Evolutionary conservation across 2,888 invertebrate genomes (phyloP), one percentile per base, ranked within the genome.

Genomic region (Tholera decimalis): DNA sequence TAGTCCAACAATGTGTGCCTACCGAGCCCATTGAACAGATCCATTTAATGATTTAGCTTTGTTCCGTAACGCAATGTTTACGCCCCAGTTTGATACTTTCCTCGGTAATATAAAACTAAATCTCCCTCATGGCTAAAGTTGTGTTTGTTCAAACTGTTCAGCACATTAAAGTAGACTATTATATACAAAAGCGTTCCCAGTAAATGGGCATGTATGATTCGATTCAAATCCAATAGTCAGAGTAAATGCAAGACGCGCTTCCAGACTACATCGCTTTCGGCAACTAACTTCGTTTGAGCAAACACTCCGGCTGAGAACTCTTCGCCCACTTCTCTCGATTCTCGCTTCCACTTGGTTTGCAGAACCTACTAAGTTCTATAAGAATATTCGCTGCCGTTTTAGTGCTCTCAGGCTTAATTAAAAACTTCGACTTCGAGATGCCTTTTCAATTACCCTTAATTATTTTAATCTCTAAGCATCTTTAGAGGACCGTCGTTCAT

Each of bases 221-320:
- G 83, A 85, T 87, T 76, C 81, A 86, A 89, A 90, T 90, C 86
- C 87, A 89, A 91, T 90, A 88, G 86, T 80, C 83, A 76, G 85
- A 83, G 85, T 88, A 88, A 90, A 88, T 89, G 86, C 87, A 87
- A 87, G 87, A 80, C 83, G 83, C 84, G 85, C 78, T 74, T 77
- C 76, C 74, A 77, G 82, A 68, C 67, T 77, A 85, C 87, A 85
- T 87, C 85, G 87, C 87, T 87, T 86, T 86, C 79, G 84, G 85
- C 86, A 85, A 85, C 86, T 89, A 89, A 90, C 89, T 91, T 89
- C 86, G 89, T 90, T 89, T 87, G 84, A 81, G 84, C 86, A 89
- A 91, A 90, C 88, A 90, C 90, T 89, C 77, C 73, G 71, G 63
- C 76, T 68, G 77, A 88, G 85, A 87, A 88, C 88, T 89, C 88